A percentile compares a stretch with the other conserved stretches of the same genome.
phyloP scores from a whole-genome alignment of 1,140 invertebrate genomes.

The Eubasilissa regina region DNA sequence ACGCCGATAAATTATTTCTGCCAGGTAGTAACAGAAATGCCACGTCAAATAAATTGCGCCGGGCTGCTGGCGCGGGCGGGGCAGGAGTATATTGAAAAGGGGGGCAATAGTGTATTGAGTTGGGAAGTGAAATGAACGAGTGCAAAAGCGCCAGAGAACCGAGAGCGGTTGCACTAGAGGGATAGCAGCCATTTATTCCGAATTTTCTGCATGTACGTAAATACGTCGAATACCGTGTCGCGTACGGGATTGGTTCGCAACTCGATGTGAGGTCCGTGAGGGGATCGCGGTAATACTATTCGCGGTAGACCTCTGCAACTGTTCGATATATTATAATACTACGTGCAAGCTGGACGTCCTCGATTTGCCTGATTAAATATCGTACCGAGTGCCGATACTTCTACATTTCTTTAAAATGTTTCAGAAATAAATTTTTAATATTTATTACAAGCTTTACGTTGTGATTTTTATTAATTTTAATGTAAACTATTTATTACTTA shows the following conservation, averaged over 20 bases:
- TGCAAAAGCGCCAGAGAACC: neutral
- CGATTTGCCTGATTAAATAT: too few relatives aligned
- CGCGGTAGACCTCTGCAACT: neutral
- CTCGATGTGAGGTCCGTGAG: neutral
- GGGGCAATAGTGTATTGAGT: neutral
- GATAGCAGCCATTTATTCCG: constrained; percentile 9
- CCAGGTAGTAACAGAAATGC: constrained; percentile 19
- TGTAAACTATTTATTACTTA: too few relatives aligned
- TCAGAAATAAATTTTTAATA: too few relatives aligned
- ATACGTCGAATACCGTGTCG: neutral
- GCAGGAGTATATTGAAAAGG: constrained; percentile 1
- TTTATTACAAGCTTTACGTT: too few relatives aligned
- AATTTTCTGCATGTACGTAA: neutral
- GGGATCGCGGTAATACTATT: neutral
- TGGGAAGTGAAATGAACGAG: neutral
- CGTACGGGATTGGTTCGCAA: neutral
- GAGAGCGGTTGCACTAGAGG: neutral
- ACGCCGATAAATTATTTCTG: constrained; percentile 17
- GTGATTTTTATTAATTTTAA: too few relatives aligned
- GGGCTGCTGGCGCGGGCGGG: neutral
- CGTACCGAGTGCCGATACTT: too few relatives aligned
- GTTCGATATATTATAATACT: too few relatives aligned
- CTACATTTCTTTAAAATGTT: too few relatives aligned
- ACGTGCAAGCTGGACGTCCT: too few relatives aligned
- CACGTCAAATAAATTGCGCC: constrained; percentile 18